phyloP scores from a whole-genome alignment of 1,140 invertebrate species.

The Oryctes rhinoceros region DNA sequence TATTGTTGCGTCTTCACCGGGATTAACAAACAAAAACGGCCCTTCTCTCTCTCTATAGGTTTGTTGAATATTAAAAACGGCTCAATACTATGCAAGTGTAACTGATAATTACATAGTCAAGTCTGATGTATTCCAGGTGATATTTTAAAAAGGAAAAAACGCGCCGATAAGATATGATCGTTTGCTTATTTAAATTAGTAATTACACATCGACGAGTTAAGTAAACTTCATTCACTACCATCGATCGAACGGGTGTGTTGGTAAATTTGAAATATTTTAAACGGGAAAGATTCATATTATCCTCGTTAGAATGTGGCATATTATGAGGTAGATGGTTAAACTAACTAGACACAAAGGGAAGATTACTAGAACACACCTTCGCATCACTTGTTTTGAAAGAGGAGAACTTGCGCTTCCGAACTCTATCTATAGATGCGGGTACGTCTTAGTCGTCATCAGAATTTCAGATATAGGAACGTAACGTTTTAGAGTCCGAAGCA shows the following conservation, averaged over 20 bases:
- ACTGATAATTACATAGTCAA: conserved; percentile 41
- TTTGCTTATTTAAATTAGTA: conserved; percentile 37
- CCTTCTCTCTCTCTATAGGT: background rate
- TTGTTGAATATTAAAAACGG: conserved; percentile 38
- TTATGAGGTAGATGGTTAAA: background rate
- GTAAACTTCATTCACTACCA: background rate
- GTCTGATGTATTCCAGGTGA: conserved; percentile 30
- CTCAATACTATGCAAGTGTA: conserved; percentile 39
- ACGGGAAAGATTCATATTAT: conserved; percentile 3
- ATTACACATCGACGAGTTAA: background rate
- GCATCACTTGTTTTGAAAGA: background rate
- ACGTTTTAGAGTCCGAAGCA: conserved; percentile 41
- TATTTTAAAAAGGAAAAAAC: conserved; percentile 38
- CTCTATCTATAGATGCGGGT: background rate
- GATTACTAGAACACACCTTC: conserved; percentile 43
- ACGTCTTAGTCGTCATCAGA: conserved; percentile 10
- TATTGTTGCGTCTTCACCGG: background rate
- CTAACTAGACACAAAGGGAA: background rate
- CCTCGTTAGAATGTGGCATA: background rate
- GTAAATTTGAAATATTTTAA: too few relatives aligned
- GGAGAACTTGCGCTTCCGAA: background rate
- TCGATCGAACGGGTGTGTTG: too few relatives aligned
- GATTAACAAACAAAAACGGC: background rate
- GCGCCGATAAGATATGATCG: conserved; percentile 29
- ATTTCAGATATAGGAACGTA: background rate